Evolutionary conservation across 2,888 invertebrate species (phyloP), one percentile per base, ranked within the genome.

Genomic region (Gymnoscelis rufifasciata): DNA sequence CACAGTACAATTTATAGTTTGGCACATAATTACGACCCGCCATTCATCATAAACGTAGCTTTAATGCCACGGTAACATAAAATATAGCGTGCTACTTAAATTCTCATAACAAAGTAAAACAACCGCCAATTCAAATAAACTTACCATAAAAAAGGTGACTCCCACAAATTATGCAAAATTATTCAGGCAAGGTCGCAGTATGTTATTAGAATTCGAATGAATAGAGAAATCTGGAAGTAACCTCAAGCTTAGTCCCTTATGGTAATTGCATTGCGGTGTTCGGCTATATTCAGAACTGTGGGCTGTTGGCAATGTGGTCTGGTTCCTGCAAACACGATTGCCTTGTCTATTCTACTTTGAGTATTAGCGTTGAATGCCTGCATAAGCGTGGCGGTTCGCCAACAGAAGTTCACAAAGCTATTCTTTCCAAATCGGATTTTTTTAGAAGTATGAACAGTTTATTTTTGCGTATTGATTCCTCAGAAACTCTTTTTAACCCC

Each of bases 131-230:
- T 26, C 7, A 46, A 43, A 45, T 51, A 51, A 49, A 43, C 44
- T 47, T 43, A 11, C 39, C 54, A 30, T 35, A 29, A 49, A 47
- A 35, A 29, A 44, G 31, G 41, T 37, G 43, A 38, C 30, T 38
- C 29, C 41, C 28, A 3, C 31, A 51, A 42, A 39, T 15, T 54
- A 56, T 57, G 57, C 38, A 51, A 56, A 51, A 47, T 41, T 60
- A 58, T 54, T 50, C 48, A 51, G 52, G 51, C 43, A 45, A 58
- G 56, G 56, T 55, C 57, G 55, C 50, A 49, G 28, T 37, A 47
- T 40, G 45, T 47, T 56, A 49, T 54, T 47, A 38, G 42, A 54
- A 54, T 51, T 8, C 36, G 46, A 41, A 52, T 55, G 57, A 58
- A 56, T 58, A 52, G 53, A 49, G 54, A 51, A 56, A 55, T 52